Evolutionary conservation across 2,797 vertebrate species (phyloP).

Genomic region (Mustela erminea): DNA sequence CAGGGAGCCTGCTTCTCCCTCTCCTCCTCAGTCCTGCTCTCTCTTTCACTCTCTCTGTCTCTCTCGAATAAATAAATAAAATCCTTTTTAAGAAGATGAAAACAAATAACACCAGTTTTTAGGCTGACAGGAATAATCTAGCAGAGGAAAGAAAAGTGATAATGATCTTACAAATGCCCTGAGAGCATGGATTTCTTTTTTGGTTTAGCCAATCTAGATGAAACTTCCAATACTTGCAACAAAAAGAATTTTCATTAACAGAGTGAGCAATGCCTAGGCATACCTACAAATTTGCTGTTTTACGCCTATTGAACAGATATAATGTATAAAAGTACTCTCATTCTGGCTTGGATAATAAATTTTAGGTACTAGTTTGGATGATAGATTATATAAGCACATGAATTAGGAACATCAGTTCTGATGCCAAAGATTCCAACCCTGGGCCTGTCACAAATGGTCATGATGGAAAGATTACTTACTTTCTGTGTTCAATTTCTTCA

Average conservation of each 20-base stretch:
- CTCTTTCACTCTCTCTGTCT: too few species aligned
- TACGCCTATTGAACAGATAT: neutral
- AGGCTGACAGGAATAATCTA: neutral
- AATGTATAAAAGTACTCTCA: neutral
- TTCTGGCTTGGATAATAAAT: neutral
- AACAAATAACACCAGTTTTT: neutral
- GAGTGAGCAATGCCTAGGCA: neutral
- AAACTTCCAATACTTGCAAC: neutral
- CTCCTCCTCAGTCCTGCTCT: too few species aligned
- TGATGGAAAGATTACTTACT: neutral
- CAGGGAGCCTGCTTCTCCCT: too few species aligned
- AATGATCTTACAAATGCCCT: neutral
- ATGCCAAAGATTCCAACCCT: neutral
- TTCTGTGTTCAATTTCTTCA: neutral
- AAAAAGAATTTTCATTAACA: neutral
- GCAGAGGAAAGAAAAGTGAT: neutral
- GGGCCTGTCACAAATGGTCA: neutral
- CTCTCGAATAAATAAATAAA: too few species aligned
- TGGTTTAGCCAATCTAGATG: neutral
- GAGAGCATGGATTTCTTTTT: slow-evolving; percentile 20
- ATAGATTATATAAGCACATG: neutral
- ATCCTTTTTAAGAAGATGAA: neutral
- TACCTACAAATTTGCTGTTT: neutral
- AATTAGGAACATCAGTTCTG: neutral
- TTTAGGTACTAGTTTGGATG: neutral